Evolutionary conservation across 2,113 vertebrate species (phyloP).

Genomic region (Plestiodon gilberti): DNA sequence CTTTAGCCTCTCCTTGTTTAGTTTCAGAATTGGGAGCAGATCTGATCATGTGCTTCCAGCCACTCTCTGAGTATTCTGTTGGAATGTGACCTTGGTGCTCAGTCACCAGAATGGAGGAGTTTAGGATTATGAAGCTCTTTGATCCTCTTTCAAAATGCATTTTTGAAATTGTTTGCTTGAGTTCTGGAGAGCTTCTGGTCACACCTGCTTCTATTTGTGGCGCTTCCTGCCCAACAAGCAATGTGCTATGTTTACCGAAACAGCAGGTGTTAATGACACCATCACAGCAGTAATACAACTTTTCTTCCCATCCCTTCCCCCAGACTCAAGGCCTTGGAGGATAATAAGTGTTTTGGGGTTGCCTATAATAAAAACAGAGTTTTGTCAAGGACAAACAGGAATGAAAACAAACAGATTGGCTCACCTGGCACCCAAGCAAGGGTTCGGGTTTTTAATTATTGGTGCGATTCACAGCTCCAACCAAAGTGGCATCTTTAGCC

Average conservation of each 20-base stretch:
- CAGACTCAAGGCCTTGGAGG: background rate
- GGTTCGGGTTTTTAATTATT: constrained; percentile 5
- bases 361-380: background rate
- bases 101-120: background rate
- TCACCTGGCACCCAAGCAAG: background rate
- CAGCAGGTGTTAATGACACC: constrained; percentile 18
- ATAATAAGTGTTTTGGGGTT: background rate
- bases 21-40: background rate
- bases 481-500: background rate
- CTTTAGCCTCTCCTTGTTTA: background rate
- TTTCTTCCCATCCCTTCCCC: constrained; percentile 1
- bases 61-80: background rate
- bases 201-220: constrained; percentile 7
- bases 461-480: background rate
- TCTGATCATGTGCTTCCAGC: background rate
- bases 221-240: background rate
- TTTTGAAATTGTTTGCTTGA: background rate
- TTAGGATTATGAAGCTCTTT: background rate
- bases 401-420: constrained; percentile 34
- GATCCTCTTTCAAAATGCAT: background rate
- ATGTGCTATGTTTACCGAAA: background rate
- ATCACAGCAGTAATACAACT: background rate
- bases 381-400: background rate
- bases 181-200: background rate
- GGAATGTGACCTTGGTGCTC: background rate